phyloP scores from a whole-genome alignment of 2,888 invertebrate species.

The Leptopterna dolabrata region DNA sequence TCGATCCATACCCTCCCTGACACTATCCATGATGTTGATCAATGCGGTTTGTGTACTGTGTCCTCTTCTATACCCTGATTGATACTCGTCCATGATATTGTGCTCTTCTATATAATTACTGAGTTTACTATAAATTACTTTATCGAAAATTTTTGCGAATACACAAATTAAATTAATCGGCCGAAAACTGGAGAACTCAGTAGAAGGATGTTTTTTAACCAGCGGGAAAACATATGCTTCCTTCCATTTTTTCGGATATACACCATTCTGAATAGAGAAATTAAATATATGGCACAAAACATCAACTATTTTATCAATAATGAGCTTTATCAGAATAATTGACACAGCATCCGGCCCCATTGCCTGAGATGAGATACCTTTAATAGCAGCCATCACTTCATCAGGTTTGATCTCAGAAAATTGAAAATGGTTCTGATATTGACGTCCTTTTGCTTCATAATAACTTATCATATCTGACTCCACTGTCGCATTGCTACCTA shows the following conservation, averaged over 20 bases:
- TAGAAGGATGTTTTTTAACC: not conserved
- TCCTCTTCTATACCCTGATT: not conserved
- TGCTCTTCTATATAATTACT: not conserved
- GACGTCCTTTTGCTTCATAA: not conserved
- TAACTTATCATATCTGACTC: not conserved
- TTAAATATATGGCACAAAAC: not conserved
- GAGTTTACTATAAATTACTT: not conserved
- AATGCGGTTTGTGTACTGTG: constrained; percentile 9
- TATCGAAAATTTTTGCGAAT: not conserved
- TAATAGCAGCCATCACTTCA: not conserved
- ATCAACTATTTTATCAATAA: not conserved
- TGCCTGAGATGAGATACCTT: not conserved
- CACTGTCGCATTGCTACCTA: not conserved
- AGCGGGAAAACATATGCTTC: not conserved
- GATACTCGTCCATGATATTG: not conserved
- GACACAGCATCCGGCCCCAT: constrained; percentile 1
- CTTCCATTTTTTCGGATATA: not conserved
- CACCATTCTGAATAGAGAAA: not conserved
- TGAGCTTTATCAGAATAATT: not conserved
- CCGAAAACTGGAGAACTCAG: not conserved
- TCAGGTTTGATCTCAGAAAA: not conserved
- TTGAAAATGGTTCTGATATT: not conserved
- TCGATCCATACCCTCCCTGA: not conserved
- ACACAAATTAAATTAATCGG: not conserved
- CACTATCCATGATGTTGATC: not conserved